These are phyloP conservation scores for Chauna torquata DNA, from an alignment of 2,113 vertebrate genomes.

Conservation along the genomic window DNA sequence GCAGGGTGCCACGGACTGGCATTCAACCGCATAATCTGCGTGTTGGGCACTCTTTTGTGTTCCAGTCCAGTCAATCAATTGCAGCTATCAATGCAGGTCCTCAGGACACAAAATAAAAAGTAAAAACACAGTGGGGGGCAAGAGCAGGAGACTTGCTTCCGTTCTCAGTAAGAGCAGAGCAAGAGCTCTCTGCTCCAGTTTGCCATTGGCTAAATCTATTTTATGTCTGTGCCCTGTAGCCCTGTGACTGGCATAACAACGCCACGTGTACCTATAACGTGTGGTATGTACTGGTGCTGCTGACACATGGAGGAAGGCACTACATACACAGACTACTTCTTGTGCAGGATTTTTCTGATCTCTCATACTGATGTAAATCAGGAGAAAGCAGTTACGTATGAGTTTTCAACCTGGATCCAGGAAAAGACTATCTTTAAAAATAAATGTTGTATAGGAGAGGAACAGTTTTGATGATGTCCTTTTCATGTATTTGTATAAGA, in stretches of 20 bases:
- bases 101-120: constrained; percentile 24
- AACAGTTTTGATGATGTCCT: background rate
- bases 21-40: background rate
- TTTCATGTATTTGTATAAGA: background rate
- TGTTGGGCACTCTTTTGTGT: background rate
- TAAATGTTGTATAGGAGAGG: background rate
- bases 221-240: background rate
- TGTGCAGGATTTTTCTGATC: background rate
- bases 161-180: background rate
- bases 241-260: accelerated
- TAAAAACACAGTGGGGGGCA: constrained; percentile 22
- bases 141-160: background rate
- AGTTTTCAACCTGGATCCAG: background rate
- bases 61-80: background rate
- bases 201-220: background rate
- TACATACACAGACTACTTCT: background rate
- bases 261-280: background rate
- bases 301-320: background rate
- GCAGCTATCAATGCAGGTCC: constrained; percentile 9
- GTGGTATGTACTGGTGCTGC: background rate
- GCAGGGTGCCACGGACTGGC: background rate
- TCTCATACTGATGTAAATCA: background rate
- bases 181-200: background rate
- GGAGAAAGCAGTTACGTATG: background rate
- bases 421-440: background rate